Base-by-base conservation (phyloP, 2,888 invertebrate genomes). In the Archips crataeganus region DNA sequence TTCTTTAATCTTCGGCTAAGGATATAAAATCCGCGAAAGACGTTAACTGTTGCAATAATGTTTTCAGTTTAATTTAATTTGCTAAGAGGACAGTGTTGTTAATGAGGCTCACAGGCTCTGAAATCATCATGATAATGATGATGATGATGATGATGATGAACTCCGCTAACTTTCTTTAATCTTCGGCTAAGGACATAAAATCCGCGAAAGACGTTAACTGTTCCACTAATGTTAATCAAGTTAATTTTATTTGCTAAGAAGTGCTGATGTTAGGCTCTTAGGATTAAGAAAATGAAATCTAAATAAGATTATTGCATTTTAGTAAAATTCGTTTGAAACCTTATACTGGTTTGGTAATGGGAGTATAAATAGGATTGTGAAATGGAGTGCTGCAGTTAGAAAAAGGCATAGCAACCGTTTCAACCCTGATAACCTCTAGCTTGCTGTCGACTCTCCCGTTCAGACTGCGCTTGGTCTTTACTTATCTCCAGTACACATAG, bases 401-500 rank as follows among this genome's bases (percentile, higher is more conserved):
- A 76, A 74, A 66, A 72, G 34, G 71, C 77, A 73, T 76, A 73
- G 76, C 75, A 77, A 75, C 76, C 62, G 64, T 63, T 69, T 68
- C 65, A 63, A 45, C 45, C 47, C 3, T 32, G 76, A 76, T 76
- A 79, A 76, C 81, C 79, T 75, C 74, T 75, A 71, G 72, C 78
- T 81, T 84, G 85, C 81, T 79, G 78, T 80, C 81, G 80, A 79
- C 78, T 80, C 76, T 66, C 34, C 49, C 60, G 80, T 78, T 80
- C 75, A 80, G 78, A 79, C 81, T 82, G 80, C 79, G 77, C 80
- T 80, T 79, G 77, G 77, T 77, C 79, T 78, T 74, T 34, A 51
- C 78, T 80, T 84, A 84, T 81, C 80, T 80, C 75, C 74, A 80
- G 81, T 84, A 81, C 84, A 86, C 79, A 79, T 39, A 66, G 90